Conservation (phyloP, 2,797 vertebrate genomes). For the Tinamus major region DNA sequence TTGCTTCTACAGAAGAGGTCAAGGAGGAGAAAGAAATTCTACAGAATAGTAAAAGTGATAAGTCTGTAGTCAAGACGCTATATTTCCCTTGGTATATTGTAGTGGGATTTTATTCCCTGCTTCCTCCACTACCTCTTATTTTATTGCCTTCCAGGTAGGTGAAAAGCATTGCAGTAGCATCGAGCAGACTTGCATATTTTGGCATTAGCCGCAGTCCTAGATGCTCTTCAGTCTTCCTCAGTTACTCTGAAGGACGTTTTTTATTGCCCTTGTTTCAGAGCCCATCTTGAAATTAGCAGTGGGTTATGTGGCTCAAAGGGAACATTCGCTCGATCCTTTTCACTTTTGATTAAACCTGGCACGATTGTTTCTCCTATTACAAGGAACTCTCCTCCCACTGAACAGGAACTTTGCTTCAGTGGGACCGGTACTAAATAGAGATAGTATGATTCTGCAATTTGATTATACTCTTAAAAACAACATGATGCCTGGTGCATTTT, state of each 20-base stretch:
- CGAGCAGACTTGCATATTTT: conserved; percentile 40
- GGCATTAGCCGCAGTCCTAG: not conserved
- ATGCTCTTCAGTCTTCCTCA: conserved; percentile 38
- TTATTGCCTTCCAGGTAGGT: conserved; percentile 58
- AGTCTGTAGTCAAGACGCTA: not conserved
- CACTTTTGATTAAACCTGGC: conserved; percentile 78
- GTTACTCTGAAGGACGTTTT: conserved; percentile 74
- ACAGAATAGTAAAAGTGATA: not conserved
- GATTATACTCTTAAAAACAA: conserved; percentile 43
- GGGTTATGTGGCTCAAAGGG: conserved; percentile 76
- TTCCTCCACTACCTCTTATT: not conserved
- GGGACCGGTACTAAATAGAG: conserved; percentile 47
- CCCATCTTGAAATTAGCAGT: conserved; percentile 70
- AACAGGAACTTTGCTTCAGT: conserved; percentile 72
- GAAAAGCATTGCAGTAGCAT: conserved; percentile 16
- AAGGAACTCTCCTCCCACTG: conserved; percentile 65
- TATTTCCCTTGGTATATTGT: not conserved
- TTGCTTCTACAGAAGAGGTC: conserved; percentile 18
- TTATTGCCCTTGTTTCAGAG: conserved; percentile 69
- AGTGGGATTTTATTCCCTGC: conserved; percentile 5
- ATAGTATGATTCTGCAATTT: conserved; percentile 54
- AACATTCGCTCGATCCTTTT: conserved; percentile 74
- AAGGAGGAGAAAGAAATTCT: conserved; percentile 12
- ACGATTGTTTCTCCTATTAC: conserved; percentile 73
- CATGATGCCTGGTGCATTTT: not conserved